Conservation (phyloP, 1,140 invertebrate species). For the Penaeus japonicus region DNA sequence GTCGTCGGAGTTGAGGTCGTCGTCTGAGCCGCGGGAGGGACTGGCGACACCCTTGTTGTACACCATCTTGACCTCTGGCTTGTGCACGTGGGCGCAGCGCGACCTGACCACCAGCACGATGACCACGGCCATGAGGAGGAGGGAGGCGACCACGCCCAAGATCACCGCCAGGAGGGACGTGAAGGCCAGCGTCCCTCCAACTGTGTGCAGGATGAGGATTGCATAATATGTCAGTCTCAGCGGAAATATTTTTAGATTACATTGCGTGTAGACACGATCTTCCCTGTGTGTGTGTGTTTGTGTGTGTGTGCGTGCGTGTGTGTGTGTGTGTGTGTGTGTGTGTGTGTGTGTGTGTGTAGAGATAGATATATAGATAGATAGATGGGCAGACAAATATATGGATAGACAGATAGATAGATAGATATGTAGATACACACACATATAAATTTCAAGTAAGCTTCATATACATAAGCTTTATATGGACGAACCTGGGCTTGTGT, state of each 20-base stretch:
- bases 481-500: constrained; percentile 49
- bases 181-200: constrained; percentile 69
- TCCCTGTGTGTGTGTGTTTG: no score
- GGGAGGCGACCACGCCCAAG: constrained; percentile 70
- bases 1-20: constrained; percentile 7
- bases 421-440: no score
- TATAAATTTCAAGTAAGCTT: background rate
- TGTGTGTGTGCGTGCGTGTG: no score
- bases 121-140: constrained; percentile 31
- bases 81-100: background rate
- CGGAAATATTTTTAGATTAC: background rate
- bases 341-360: no score
- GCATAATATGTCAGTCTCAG: no score
- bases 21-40: background rate
- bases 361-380: no score
- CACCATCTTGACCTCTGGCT: constrained; percentile 45
- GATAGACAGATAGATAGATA: no score
- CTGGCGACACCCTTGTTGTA: background rate
- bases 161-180: constrained; percentile 79
- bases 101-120: constrained; percentile 30
- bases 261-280: no score
- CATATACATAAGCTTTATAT: background rate
- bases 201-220: background rate
- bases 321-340: no score
- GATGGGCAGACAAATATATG: no score